Evolutionary conservation across 2,113 vertebrate genomes (phyloP).

Genomic region (Diadophis punctatus): DNA sequence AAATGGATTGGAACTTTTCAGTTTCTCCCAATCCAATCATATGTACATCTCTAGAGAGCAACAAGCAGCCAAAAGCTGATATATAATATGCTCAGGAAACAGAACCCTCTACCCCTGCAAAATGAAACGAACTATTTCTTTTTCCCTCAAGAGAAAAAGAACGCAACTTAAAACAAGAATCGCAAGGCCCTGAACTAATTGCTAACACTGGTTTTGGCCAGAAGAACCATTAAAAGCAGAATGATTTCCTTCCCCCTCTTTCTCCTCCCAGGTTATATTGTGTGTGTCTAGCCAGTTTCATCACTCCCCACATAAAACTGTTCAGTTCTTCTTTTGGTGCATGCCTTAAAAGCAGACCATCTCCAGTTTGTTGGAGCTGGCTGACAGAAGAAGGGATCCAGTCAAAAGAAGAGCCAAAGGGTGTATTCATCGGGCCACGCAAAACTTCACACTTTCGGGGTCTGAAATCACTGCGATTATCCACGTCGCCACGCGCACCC

Average conservation of each 20-base stretch:
- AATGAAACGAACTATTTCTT: background rate
- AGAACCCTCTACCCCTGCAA: background rate
- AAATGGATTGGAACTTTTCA: background rate
- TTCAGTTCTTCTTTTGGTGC: background rate
- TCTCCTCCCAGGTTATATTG: background rate
- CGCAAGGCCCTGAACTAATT: background rate
- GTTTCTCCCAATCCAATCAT: background rate
- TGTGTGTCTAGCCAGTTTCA: background rate
- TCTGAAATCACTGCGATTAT: background rate
- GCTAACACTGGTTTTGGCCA: background rate
- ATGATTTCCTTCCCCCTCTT: background rate
- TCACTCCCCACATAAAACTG: background rate
- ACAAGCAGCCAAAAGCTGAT: background rate
- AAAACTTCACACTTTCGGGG: background rate
- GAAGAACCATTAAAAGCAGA: too few relatives aligned
- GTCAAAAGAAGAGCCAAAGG: background rate
- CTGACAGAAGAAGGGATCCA: background rate
- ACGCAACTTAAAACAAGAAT: background rate
- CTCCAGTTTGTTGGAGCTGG: background rate
- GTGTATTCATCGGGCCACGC: background rate
- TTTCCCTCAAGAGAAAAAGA: background rate
- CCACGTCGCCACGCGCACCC: accelerated
- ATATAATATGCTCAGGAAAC: background rate
- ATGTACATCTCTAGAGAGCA: background rate
- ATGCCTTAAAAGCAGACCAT: background rate